Percentiles rank a stretch among this genome's conserved stretches.
These are phyloP conservation scores for Malacosoma neustria DNA, from an alignment of 2,888 invertebrate genomes.

Conservation along the genomic window DNA sequence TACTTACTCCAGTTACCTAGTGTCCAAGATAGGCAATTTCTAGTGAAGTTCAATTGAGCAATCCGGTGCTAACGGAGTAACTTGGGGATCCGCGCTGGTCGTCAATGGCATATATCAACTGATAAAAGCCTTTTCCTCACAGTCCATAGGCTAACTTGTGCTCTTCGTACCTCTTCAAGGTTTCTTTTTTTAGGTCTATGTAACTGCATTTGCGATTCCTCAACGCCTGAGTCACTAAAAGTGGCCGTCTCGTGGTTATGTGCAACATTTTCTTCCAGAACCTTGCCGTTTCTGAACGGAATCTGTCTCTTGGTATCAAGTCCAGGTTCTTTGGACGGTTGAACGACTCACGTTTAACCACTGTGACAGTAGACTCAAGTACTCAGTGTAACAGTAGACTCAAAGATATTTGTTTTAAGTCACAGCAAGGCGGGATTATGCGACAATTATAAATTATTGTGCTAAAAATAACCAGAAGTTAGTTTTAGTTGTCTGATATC, in stretches of 20 bases:
- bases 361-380: background rate
- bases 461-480: background rate
- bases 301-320: slow-evolving; percentile 7
- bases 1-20: background rate
- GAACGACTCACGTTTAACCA: slow-evolving; percentile 5
- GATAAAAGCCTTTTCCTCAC: background rate
- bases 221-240: background rate
- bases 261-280: slow-evolving; percentile 9
- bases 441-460: background rate
- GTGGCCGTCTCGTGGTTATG: slow-evolving; percentile 6
- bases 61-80: background rate
- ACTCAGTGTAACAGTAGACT: background rate
- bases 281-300: slow-evolving; percentile 7
- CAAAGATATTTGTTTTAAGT: background rate
- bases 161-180: background rate
- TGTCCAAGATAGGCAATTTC: background rate
- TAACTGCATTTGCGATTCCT: background rate
- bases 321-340: slow-evolving; percentile 3
- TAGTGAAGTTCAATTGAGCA: background rate
- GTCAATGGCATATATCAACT: background rate
- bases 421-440: background rate
- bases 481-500: background rate
- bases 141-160: background rate
- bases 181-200: background rate
- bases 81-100: background rate